A percentile compares a stretch with the other conserved stretches of the same genome.
Conservation (phyloP, 53 echinoderm and acorn worm genomes). For the Antedon mediterranea region DNA sequence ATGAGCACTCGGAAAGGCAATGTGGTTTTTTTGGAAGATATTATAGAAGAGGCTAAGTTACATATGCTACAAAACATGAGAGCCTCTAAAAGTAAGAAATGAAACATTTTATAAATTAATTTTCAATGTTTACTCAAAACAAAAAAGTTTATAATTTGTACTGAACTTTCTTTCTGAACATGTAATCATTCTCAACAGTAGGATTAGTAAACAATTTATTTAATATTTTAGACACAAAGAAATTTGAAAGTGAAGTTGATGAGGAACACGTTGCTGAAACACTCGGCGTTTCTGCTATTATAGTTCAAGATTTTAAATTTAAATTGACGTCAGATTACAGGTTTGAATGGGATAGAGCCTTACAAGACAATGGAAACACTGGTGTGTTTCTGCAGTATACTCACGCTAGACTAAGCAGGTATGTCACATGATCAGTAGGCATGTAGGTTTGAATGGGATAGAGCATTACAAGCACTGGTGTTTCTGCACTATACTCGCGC, state of each 20-base stretch:
- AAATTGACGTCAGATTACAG: constrained; percentile 48
- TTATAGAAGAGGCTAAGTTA: constrained; percentile 59
- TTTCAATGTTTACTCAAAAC: no score
- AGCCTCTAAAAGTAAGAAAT: constrained; percentile 48
- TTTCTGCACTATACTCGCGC: no score
- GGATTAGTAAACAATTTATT: no score
- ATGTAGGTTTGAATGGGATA: no score
- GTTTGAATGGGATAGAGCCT: constrained; percentile 81
- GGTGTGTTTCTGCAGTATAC: constrained; percentile 88
- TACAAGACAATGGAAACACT: constrained; percentile 75
- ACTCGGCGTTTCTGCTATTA: constrained; percentile 66
- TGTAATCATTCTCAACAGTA: neutral
- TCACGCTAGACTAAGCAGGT: constrained; percentile 83
- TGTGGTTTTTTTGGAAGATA: constrained; percentile 67
- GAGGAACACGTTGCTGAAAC: constrained; percentile 44
- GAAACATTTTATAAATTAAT: no score
- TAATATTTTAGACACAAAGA: constrained; percentile 37
- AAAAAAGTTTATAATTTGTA: no score
- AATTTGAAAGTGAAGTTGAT: constrained; percentile 30
- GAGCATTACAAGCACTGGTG: no score
- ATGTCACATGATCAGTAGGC: neutral
- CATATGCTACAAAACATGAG: constrained; percentile 78
- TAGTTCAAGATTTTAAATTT: constrained; percentile 51
- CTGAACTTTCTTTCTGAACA: no score
- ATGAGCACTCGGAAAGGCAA: constrained; percentile 82